Percentiles rank a stretch among this genome's conserved stretches.
These are phyloP conservation scores for Saturnia pavonia DNA, from an alignment of 2,888 invertebrate species.

Conservation along the genomic window DNA sequence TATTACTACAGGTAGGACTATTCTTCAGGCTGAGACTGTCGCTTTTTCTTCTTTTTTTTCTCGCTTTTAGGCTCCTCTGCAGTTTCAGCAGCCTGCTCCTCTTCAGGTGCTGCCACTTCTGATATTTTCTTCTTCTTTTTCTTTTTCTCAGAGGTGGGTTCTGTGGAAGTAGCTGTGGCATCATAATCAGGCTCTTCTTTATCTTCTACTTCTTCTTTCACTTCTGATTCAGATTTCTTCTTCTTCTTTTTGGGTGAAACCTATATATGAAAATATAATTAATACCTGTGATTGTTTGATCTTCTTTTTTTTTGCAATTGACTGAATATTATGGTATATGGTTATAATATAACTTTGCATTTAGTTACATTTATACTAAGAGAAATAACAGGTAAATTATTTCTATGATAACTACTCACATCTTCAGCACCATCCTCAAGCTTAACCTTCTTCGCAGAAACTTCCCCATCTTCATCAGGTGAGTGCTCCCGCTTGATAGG, in stretches of 20 bases:
- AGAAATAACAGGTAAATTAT: background rate
- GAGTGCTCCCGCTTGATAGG: constrained; percentile 82
- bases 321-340: too few relatives aligned
- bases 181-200: constrained; percentile 36
- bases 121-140: constrained; percentile 79
- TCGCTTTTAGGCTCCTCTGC: constrained; percentile 60
- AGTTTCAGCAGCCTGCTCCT: constrained; percentile 35
- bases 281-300: background rate
- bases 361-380: background rate
- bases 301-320: too few relatives aligned
- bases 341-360: too few relatives aligned
- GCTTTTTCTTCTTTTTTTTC: constrained; percentile 71
- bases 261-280: constrained; percentile 35
- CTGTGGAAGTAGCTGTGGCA: constrained; percentile 33
- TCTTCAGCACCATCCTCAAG: constrained; percentile 66
- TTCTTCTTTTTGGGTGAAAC: constrained; percentile 71
- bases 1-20: constrained; percentile 45
- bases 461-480: constrained; percentile 61
- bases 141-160: constrained; percentile 70
- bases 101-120: constrained; percentile 48
- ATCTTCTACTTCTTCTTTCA: constrained; percentile 27
- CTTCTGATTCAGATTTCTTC: constrained; percentile 51
- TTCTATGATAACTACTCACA: constrained; percentile 41
- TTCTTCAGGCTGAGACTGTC: constrained; percentile 60
- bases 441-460: constrained; percentile 77